Percentiles rank a stretch among this genome's conserved stretches.
phyloP scores from a whole-genome alignment of 2,797 vertebrate genomes.

The Betta splendens region DNA sequence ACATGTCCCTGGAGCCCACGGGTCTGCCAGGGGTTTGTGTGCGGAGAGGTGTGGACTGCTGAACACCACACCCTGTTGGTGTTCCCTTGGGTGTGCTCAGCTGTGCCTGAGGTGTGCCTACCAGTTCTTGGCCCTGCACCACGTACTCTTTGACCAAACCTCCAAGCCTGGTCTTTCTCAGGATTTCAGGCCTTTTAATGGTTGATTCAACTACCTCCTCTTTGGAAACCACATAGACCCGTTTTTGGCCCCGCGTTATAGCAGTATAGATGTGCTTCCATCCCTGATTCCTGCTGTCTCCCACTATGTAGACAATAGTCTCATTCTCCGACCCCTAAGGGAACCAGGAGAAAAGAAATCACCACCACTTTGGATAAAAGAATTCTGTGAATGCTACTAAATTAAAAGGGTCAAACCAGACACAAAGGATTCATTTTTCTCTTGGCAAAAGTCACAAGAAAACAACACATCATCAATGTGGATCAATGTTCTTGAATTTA shows the following conservation, averaged over 20 bases:
- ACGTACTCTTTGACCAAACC: background rate
- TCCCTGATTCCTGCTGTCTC: background rate
- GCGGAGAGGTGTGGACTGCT: background rate
- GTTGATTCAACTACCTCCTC: background rate
- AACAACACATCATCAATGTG: too few relatives aligned
- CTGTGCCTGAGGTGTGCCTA: background rate
- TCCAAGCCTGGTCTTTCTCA: background rate
- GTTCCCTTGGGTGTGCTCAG: background rate
- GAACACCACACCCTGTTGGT: background rate
- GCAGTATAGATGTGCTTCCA: background rate
- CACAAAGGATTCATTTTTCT: too few relatives aligned
- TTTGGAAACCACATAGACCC: background rate
- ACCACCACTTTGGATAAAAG: background rate
- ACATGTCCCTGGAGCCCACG: too few relatives aligned
- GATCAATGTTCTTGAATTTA: too few relatives aligned
- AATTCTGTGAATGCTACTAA: too few relatives aligned
- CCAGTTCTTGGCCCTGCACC: background rate
- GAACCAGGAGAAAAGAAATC: background rate
- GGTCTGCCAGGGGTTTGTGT: background rate
- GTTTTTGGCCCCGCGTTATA: background rate
- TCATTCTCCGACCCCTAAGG: background rate
- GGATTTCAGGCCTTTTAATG: background rate
- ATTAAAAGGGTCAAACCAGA: too few relatives aligned
- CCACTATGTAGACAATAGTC: background rate
- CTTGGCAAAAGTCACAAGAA: too few relatives aligned